phyloP scores from a whole-genome alignment of 2,888 invertebrate genomes.

The Osmoderma eremita region DNA sequence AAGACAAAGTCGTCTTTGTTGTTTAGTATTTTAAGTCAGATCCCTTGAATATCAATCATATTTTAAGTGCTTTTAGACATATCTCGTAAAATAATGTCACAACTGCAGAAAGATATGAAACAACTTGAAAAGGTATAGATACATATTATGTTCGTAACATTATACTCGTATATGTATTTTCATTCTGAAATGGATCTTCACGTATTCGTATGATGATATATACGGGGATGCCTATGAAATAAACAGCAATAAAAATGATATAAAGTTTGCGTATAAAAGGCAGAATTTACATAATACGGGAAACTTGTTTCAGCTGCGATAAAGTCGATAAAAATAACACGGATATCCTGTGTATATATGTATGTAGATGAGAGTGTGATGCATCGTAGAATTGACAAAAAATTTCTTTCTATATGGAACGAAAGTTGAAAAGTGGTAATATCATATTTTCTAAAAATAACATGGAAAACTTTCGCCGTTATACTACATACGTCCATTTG shows the following conservation, averaged over 20 bases:
- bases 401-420: too few relatives aligned
- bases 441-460: too few relatives aligned
- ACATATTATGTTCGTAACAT: conserved; percentile 8
- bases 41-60: neutral
- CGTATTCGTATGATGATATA: conserved; percentile 18
- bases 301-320: conserved; percentile 34
- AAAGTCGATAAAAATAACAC: conserved; percentile 21
- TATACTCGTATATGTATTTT: conserved; percentile 6
- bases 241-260: conserved; percentile 39
- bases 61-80: conserved; percentile 20
- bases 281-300: conserved; percentile 40
- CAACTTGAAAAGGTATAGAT: conserved; percentile 1
- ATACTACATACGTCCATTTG: too few relatives aligned
- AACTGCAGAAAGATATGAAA: conserved; percentile 5
- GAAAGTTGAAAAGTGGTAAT: too few relatives aligned
- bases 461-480: too few relatives aligned
- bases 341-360: too few relatives aligned
- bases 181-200: conserved; percentile 17
- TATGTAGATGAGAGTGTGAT: too few relatives aligned
- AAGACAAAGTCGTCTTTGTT: too few relatives aligned
- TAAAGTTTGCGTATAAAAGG: conserved; percentile 39
- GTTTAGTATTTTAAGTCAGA: too few relatives aligned
- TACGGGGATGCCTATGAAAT: conserved; percentile 14
- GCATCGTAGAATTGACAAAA: too few relatives aligned
- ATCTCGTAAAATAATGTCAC: neutral